Conservation (phyloP, 1,140 invertebrate genomes). For the Heterodera carotae region DNA sequence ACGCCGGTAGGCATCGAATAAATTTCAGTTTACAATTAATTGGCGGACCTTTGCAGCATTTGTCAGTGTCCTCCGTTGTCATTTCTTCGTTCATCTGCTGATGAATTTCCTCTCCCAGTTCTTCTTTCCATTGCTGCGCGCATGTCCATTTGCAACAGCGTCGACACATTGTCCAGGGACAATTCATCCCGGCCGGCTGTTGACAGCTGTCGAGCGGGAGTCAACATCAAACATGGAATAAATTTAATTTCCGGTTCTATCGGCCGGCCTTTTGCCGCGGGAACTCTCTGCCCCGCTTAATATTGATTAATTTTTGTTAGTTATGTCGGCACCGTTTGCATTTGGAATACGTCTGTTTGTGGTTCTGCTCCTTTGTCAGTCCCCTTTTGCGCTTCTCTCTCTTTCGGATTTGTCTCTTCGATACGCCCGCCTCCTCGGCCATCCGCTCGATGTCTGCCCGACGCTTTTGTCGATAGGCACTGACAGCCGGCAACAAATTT, state of each 20-base stretch:
- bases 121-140: neutral
- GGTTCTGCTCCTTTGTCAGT: slow-evolving; percentile 25
- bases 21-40: too few relatives aligned
- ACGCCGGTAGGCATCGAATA: too few relatives aligned
- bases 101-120: neutral
- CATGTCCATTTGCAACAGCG: slow-evolving; percentile 53
- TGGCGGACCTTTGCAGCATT: neutral
- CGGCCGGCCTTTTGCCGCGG: neutral
- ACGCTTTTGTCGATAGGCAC: slow-evolving; percentile 45
- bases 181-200: slow-evolving; percentile 54
- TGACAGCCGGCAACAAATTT: neutral
- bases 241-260: neutral
- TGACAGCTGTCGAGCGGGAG: slow-evolving; percentile 47
- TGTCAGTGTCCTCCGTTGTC: neutral
- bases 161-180: slow-evolving; percentile 46
- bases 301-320: too few relatives aligned
- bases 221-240: slow-evolving; percentile 36
- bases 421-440: slow-evolving; percentile 54
- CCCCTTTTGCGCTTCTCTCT: slow-evolving; percentile 51
- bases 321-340: slow-evolving; percentile 9
- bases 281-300: neutral
- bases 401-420: slow-evolving; percentile 55
- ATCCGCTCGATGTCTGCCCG: slow-evolving; percentile 53
- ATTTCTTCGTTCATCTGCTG: neutral
- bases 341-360: slow-evolving; percentile 42